phyloP scores from a whole-genome alignment of 2,888 invertebrate species.

The Drosophila sordidapex region DNA sequence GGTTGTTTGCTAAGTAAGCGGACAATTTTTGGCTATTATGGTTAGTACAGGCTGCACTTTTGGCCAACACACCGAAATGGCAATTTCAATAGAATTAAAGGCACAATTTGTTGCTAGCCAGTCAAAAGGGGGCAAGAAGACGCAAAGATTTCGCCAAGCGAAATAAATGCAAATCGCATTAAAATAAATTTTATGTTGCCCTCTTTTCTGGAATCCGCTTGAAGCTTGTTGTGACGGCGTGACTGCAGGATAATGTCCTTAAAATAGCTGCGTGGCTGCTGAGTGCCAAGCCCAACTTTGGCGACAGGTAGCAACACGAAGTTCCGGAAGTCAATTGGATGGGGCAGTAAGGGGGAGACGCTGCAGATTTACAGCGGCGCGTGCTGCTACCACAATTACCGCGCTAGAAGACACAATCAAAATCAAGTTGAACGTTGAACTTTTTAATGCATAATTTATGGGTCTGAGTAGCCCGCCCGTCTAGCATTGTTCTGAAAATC shows the following conservation, averaged over 20 bases:
- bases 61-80: constrained; percentile 51
- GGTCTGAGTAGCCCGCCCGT: constrained; percentile 10
- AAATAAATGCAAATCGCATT: constrained; percentile 79
- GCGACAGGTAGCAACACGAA: constrained; percentile 61
- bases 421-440: constrained; percentile 77
- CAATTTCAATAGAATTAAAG: constrained; percentile 66
- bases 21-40: constrained; percentile 63
- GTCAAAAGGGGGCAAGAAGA: not conserved
- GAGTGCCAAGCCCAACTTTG: constrained; percentile 44
- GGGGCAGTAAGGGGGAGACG: not conserved
- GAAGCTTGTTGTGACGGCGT: constrained; percentile 17
- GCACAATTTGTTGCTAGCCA: constrained; percentile 45
- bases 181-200: constrained; percentile 69
- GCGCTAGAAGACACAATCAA: constrained; percentile 69
- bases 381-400: constrained; percentile 54
- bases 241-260: constrained; percentile 70
- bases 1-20: constrained; percentile 65
- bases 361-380: constrained; percentile 41
- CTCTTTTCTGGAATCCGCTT: constrained; percentile 10
- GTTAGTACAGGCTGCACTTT: constrained; percentile 47
- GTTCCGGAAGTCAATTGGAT: constrained; percentile 17
- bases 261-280: constrained; percentile 48
- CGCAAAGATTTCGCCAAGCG: constrained; percentile 45
- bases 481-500: constrained; percentile 28
- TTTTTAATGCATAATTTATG: constrained; percentile 80